These are phyloP conservation scores for Omphaloscelis lunosa DNA, from an alignment of 2,888 invertebrate genomes.

Conservation along the genomic window DNA sequence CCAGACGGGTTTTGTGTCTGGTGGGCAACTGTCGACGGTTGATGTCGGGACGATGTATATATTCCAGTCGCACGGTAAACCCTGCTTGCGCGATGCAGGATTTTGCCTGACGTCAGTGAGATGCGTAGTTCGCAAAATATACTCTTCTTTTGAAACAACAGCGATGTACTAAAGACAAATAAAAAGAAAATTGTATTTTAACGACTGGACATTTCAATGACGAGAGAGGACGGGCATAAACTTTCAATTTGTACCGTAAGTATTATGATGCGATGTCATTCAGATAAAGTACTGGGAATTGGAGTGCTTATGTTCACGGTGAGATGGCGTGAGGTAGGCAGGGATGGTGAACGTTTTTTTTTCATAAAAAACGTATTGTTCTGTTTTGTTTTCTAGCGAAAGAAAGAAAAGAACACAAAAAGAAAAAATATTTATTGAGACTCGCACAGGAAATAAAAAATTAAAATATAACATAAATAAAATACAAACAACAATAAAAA, in stretches of 20 bases:
- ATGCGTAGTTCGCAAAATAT: neutral
- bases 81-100: too few species aligned
- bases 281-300: slow-evolving; percentile 34
- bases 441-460: too few species aligned
- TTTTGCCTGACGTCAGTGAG: too few species aligned
- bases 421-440: too few species aligned
- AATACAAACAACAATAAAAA: too few species aligned
- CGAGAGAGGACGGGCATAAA: slow-evolving; percentile 44
- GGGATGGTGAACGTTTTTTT: neutral
- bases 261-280: slow-evolving; percentile 49
- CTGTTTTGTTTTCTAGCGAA: neutral
- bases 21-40: too few species aligned
- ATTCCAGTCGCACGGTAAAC: too few species aligned
- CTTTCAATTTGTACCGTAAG: slow-evolving; percentile 55
- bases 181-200: slow-evolving; percentile 58
- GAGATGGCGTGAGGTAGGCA: neutral
- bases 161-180: slow-evolving; percentile 26
- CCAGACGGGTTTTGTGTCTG: too few species aligned
- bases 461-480: too few species aligned
- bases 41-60: too few species aligned
- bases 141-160: slow-evolving; percentile 13
- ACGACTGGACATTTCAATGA: slow-evolving; percentile 56
- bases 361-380: neutral
- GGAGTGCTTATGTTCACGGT: slow-evolving; percentile 26
- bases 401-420: too few species aligned